Base-by-base conservation (phyloP, 2,797 vertebrate species). In the Trematomus bernacchii region DNA sequence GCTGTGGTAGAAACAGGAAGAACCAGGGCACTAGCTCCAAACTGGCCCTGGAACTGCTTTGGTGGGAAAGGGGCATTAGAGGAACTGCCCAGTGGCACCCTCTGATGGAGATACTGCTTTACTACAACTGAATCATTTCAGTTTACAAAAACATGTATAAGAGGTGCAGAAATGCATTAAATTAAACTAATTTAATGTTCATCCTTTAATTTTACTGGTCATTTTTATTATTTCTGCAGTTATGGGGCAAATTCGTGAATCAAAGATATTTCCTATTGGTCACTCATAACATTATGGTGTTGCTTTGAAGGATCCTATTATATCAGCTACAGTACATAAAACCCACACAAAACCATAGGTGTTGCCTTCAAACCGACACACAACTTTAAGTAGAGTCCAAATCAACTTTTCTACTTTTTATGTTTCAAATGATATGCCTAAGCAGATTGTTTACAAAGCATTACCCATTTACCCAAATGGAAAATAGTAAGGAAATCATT, bases 81-180 rank as follows among this genome's bases (percentile, higher is more conserved):
- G 27, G 16, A 73, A 53, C 30, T 67, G 72, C 40, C 73, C 47
- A 60, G 71, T 54, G 23, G 46, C 61, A 15, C 80, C 82, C 84
- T 85, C 90, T 83, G 18, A 68, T 89, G 91, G 85, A 8, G 16
- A 74, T 14, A 76, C 30, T 21, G 18, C 40, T 72, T 57, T 70
- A 90, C 37, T 77, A 78, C 89, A 90, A 63, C 16, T 42, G 3
- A 53, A 44, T 27, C 1, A 53, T 30, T 62, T 15, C 10, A 37
- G 13, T 47, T 72, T 19, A 63, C 3, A 53, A 13, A 0, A 12
- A 3, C n/a, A 42, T 44, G 11, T n/a, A 2, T 12, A 47, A 2
- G 6, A 47, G 3, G 1, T 52, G 46, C 16, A 16, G 3, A 18
- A 11, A 11, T 10, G n/a, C 19, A 15, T 30, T 66, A 62, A 37